A percentile compares a stretch with the other conserved stretches of the same genome.
phyloP scores from a whole-genome alignment of 2,888 invertebrate species.

The Caenorhabditis panamensis region DNA sequence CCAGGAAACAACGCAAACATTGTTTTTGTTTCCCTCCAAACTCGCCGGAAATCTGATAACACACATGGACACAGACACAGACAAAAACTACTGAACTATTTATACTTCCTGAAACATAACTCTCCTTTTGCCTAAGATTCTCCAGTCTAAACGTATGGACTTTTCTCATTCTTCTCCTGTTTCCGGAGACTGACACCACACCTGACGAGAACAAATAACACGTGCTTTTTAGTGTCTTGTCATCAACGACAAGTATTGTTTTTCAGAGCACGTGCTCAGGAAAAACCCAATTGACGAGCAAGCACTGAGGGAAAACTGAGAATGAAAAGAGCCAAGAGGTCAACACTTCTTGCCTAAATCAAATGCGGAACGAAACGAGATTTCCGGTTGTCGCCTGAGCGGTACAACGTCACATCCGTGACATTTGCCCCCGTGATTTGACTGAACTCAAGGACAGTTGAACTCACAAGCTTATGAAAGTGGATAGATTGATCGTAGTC shows the following conservation, averaged over 20 bases:
- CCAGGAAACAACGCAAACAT: conserved; percentile 21
- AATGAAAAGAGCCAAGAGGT: conserved; percentile 14
- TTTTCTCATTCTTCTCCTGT: not conserved
- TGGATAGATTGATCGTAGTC: conserved; percentile 60
- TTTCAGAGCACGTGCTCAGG: conserved; percentile 38
- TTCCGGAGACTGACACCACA: conserved; percentile 27
- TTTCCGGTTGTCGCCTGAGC: conserved; percentile 23
- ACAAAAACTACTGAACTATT: not conserved
- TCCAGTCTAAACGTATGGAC: not conserved
- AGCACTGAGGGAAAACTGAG: not conserved
- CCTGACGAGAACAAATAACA: conserved; percentile 50
- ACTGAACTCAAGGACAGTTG: not conserved
- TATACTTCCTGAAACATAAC: conserved; percentile 27
- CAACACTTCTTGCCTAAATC: conserved; percentile 20
- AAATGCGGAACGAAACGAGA: conserved; percentile 28
- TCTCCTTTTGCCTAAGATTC: conserved; percentile 10
- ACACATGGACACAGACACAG: conserved; percentile 7
- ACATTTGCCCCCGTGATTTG: not conserved
- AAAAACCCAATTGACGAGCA: not conserved
- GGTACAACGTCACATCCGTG: conserved; percentile 18
- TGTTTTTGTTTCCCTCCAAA: not conserved
- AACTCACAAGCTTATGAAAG: conserved; percentile 63
- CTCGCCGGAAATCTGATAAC: conserved; percentile 26
- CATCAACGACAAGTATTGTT: conserved; percentile 42
- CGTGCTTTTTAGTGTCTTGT: conserved; percentile 28